Evolutionary conservation across 1,140 invertebrate genomes (phyloP).

Genomic region (Zaprionus lachaisei): DNA sequence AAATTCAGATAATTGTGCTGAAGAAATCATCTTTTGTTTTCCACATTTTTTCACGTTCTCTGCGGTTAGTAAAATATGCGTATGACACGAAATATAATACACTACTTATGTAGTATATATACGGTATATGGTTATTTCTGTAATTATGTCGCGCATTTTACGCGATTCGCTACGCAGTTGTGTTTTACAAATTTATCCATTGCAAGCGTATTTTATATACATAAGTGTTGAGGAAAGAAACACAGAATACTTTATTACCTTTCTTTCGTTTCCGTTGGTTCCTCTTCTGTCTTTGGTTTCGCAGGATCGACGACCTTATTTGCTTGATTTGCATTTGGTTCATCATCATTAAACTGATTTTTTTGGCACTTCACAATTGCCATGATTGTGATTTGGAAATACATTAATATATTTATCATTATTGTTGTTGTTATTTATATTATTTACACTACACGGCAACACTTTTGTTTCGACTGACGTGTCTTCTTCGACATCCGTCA

Average conservation of each 20-base stretch:
- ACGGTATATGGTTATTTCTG: slow-evolving; percentile 5
- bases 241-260: slow-evolving; percentile 25
- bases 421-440: slow-evolving; percentile 60
- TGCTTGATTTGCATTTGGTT: slow-evolving; percentile 29
- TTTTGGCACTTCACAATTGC: slow-evolving; percentile 63
- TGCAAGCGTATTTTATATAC: background rate
- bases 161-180: slow-evolving; percentile 1
- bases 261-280: slow-evolving; percentile 38
- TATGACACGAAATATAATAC: slow-evolving; percentile 1
- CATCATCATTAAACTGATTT: slow-evolving; percentile 66
- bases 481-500: slow-evolving; percentile 43
- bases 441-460: slow-evolving; percentile 62
- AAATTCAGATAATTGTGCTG: background rate
- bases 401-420: slow-evolving; percentile 54
- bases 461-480: slow-evolving; percentile 62
- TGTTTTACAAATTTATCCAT: background rate
- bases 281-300: slow-evolving; percentile 27
- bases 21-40: slow-evolving; percentile 2
- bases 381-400: slow-evolving; percentile 30
- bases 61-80: background rate
- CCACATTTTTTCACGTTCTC: slow-evolving; percentile 6
- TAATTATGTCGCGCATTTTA: slow-evolving; percentile 4
- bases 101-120: background rate
- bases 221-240: background rate
- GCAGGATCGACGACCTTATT: background rate